Evolutionary conservation across 2,797 vertebrate species (phyloP).

Genomic region (Iguana delicatissima): DNA sequence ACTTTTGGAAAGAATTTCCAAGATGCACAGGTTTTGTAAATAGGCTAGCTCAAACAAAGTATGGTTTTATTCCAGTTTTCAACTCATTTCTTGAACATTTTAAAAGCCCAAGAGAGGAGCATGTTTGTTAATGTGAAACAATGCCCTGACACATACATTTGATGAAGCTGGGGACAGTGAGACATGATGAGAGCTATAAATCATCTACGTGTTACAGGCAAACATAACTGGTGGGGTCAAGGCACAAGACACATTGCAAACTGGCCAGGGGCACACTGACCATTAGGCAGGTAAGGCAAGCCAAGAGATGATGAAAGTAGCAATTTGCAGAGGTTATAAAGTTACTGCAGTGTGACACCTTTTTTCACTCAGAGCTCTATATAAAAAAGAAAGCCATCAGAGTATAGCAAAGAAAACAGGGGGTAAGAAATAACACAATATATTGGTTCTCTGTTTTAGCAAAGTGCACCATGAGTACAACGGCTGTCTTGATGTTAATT

Average conservation of each 20-base stretch:
- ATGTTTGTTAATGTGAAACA: neutral
- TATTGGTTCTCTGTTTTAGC: neutral
- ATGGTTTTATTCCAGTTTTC: neutral
- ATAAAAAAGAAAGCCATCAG: neutral
- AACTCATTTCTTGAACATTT: slow-evolving; percentile 9
- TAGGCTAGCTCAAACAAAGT: slow-evolving; percentile 1
- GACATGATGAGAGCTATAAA: neutral
- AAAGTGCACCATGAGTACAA: no score
- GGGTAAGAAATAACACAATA: neutral
- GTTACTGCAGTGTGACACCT: neutral
- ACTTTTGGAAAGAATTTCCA: slow-evolving; percentile 22
- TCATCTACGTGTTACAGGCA: neutral
- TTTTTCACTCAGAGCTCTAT: neutral
- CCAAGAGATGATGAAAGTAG: neutral
- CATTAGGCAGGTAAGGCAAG: neutral
- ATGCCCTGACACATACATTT: neutral
- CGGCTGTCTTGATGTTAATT: neutral
- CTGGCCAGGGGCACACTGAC: neutral
- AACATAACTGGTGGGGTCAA: slow-evolving; percentile 4
- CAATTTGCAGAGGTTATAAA: neutral
- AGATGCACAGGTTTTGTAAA: slow-evolving; percentile 45
- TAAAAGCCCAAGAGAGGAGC: neutral
- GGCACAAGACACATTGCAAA: neutral
- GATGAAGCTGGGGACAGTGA: neutral
- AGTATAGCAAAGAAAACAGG: neutral